phyloP scores from a whole-genome alignment of 2,888 invertebrate genomes.

The Seira sanloemensis region DNA sequence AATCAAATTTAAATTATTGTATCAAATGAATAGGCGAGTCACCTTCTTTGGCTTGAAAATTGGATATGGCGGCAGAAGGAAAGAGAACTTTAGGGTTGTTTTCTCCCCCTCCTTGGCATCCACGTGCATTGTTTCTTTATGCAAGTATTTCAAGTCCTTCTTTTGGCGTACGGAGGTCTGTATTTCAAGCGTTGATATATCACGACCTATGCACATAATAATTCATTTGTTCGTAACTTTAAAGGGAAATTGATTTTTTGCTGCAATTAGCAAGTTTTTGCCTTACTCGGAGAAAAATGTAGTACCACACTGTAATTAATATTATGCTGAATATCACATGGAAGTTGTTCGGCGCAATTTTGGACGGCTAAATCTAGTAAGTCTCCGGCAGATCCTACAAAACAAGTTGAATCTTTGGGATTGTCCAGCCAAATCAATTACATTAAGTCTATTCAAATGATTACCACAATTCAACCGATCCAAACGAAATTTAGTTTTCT shows the following conservation, averaged over 20 bases:
- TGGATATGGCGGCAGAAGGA: constrained; percentile 27
- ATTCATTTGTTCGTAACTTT: background rate
- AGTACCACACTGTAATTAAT: constrained; percentile 32
- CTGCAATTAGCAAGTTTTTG: background rate
- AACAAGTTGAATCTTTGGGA: background rate
- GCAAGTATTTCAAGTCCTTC: constrained; percentile 31
- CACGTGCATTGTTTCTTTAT: constrained; percentile 21
- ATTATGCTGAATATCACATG: constrained; percentile 30
- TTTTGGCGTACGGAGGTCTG: constrained; percentile 30
- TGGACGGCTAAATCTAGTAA: background rate
- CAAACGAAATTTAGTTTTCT: constrained; percentile 11
- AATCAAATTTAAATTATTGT: background rate
- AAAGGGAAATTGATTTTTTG: background rate
- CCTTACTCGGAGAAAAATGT: constrained; percentile 33
- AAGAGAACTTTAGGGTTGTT: constrained; percentile 34
- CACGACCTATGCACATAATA: constrained; percentile 18
- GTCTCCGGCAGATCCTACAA: constrained; percentile 38
- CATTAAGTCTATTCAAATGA: background rate
- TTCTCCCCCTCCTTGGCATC: background rate
- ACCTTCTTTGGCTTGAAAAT: constrained; percentile 10
- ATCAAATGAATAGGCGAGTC: background rate
- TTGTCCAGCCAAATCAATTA: background rate
- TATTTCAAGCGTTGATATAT: constrained; percentile 29
- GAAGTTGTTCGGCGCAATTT: constrained; percentile 30
- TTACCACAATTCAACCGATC: constrained; percentile 35